Evolutionary conservation across 2,797 vertebrate genomes (phyloP), one percentile per base, ranked within the genome.

Genomic region (Sparidentex hasta): DNA sequence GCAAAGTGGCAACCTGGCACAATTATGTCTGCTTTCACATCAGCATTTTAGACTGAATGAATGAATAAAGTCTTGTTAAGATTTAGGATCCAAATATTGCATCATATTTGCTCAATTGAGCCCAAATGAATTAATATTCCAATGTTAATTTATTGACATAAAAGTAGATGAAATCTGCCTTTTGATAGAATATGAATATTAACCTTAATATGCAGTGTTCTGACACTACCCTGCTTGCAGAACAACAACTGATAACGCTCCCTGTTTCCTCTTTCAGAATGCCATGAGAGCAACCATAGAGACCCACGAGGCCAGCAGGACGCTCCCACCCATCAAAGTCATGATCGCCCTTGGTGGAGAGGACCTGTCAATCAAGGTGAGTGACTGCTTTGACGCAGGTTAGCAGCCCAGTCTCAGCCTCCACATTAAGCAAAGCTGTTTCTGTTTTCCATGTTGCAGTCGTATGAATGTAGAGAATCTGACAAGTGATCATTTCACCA

Each of bases 201-300:
- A 8, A 38, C 13, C 8, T 23, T 9, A 62, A 52, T 54, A 9
- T 48, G 7, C 44, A 7, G 20, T 29, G 13, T 48, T 50, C 33
- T 43, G 48, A 13, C 21, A 16, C 23, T 4, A 33, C 4, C 8
- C 47, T 12, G 20, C 5, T 69, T 9, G 52, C 23, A 27, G 54
- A 16, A 27, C 54, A 33, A 18, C 46, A 56, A 29, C 76, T 72
- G 2, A 29, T 46, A 38, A 61, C 7, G 12, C 2, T 52, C 1
- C 18, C 18, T 66, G 27, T 68, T 47, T 46, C n/a, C 47, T 76
- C 5, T 61, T 16, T 71, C 80, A 97, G 97, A 97, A 97, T 0
- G 93, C 97, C 75, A 97, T 97, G 97, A 93, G 97, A 41, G 97
- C 97, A 41, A 97, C 97, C 0, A 92, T 97, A 77, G 97, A 97